phyloP scores from a whole-genome alignment of 1,140 invertebrate species.

The Bombus sylvicola region DNA sequence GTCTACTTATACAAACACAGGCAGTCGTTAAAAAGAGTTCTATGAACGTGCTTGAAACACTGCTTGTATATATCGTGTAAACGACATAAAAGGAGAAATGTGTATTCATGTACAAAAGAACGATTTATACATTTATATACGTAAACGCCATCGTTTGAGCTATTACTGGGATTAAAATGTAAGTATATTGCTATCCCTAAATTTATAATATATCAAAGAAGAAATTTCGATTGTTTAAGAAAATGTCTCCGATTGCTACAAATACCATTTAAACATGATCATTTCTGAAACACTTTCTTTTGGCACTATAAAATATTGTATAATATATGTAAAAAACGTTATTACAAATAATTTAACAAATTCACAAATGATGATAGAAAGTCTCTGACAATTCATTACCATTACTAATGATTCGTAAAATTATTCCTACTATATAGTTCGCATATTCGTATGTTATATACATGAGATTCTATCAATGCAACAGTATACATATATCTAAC shows the following conservation, averaged over 20 bases:
- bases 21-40: conserved; percentile 36
- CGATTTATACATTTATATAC: conserved; percentile 35
- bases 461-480: conserved; percentile 49
- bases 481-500: conserved; percentile 42
- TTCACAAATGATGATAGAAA: neutral
- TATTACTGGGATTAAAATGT: conserved; percentile 38
- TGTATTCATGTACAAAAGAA: conserved; percentile 45
- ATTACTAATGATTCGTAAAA: conserved; percentile 26
- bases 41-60: conserved; percentile 21
- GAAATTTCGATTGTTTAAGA: neutral
- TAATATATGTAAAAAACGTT: neutral
- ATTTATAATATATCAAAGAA: conserved; percentile 36
- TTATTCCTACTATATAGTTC: conserved; percentile 31
- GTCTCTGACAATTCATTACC: neutral
- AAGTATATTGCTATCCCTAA: conserved; percentile 49
- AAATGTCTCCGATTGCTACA: neutral
- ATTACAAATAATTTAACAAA: conserved; percentile 17
- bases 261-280: neutral
- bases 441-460: conserved; percentile 58
- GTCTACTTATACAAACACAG: conserved; percentile 38
- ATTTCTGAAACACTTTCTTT: conserved; percentile 10
- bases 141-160: conserved; percentile 16
- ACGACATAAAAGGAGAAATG: conserved; percentile 68
- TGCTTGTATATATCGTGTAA: conserved; percentile 37
- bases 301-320: conserved; percentile 27